Conservation (phyloP, 2,888 invertebrate species). For the Pseudoips prasinana region DNA sequence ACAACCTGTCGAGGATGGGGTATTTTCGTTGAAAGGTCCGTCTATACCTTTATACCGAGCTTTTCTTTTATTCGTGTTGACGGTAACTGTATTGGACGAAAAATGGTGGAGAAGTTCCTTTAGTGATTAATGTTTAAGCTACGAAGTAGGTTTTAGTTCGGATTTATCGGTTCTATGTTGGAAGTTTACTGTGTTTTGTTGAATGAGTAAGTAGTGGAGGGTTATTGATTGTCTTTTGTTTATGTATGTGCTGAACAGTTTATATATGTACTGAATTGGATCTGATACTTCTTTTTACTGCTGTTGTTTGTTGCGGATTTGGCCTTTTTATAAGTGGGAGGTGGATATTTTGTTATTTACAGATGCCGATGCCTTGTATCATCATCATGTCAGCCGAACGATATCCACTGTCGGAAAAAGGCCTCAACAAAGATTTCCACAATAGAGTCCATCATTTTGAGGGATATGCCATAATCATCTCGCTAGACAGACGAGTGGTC, state of each 20-base stretch:
- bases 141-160: not conserved
- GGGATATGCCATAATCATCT: too few relatives aligned
- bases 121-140: conserved; percentile 20
- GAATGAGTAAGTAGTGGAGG: not conserved
- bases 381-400: too few relatives aligned
- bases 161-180: not conserved
- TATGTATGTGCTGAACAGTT: conserved; percentile 2
- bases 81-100: conserved; percentile 33
- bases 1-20: conserved; percentile 32
- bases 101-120: conserved; percentile 12
- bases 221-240: not conserved
- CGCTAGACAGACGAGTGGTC: too few relatives aligned
- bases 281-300: too few relatives aligned
- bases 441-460: too few relatives aligned
- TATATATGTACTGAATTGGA: too few relatives aligned
- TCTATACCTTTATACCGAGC: conserved; percentile 20
- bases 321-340: too few relatives aligned
- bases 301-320: too few relatives aligned
- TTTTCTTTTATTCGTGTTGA: conserved; percentile 38
- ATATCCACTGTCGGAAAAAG: too few relatives aligned
- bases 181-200: not conserved
- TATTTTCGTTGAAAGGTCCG: conserved; percentile 36
- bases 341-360: too few relatives aligned
- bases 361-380: too few relatives aligned
- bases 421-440: too few relatives aligned